A percentile compares a stretch with the other conserved stretches of the same genome.
phyloP scores from a whole-genome alignment of 1,140 invertebrate species.

The Leptinotarsa texana region DNA sequence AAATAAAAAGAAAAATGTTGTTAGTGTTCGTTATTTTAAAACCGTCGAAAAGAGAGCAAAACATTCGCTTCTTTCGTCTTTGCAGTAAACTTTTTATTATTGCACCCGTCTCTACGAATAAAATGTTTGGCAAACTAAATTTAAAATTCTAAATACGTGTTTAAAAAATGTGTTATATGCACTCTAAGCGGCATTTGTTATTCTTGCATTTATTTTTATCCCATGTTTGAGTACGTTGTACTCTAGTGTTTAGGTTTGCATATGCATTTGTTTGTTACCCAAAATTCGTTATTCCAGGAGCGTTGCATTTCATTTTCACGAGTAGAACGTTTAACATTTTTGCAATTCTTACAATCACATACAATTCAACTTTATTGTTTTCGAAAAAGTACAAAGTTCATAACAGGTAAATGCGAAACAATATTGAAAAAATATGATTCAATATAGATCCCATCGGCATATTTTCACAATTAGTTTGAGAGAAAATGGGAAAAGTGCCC shows the following conservation, averaged over 20 bases:
- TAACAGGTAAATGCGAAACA: too few relatives aligned
- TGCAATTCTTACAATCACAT: too few relatives aligned
- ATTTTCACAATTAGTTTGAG: too few relatives aligned
- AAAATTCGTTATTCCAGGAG: conserved; percentile 1
- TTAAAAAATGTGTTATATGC: conserved; percentile 37
- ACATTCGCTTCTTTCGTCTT: conserved; percentile 9
- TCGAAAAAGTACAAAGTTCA: too few relatives aligned
- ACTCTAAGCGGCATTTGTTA: conserved; percentile 32
- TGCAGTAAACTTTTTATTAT: conserved; percentile 25
- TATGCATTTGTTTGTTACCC: not conserved
- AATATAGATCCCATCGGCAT: too few relatives aligned
- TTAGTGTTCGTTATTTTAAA: conserved; percentile 23
- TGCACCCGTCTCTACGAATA: conserved; percentile 30
- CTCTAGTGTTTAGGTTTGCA: conserved; percentile 24
- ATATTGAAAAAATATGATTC: too few relatives aligned
- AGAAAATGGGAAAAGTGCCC: too few relatives aligned
- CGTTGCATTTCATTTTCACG: not conserved
- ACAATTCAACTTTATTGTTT: too few relatives aligned
- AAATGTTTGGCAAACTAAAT: conserved; percentile 39
- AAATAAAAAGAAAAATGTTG: conserved; percentile 21
- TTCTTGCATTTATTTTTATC: conserved; percentile 35
- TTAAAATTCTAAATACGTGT: conserved; percentile 40
- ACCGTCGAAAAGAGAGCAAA: conserved; percentile 18
- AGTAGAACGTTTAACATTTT: too few relatives aligned
- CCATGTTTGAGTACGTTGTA: conserved; percentile 31